These are phyloP conservation scores for Scleropages formosus DNA, from an alignment of 2,797 vertebrate genomes.

Conservation along the genomic window DNA sequence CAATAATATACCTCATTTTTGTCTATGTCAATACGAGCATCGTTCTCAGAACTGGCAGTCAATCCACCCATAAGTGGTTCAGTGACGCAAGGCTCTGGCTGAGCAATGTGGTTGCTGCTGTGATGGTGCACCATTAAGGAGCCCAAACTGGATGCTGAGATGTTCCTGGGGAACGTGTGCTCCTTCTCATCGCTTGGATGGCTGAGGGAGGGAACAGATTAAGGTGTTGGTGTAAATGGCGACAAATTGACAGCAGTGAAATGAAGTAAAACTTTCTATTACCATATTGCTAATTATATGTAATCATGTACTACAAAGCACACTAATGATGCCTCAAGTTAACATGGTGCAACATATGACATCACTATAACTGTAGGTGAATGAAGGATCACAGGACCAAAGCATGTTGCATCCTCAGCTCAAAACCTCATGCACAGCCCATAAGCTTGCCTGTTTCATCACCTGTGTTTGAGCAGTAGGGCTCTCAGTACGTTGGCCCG, in stretches of 20 bases:
- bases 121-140: constrained; percentile 81
- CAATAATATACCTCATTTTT: constrained; percentile 68
- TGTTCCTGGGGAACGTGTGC: constrained; percentile 90
- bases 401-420: neutral
- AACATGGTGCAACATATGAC: neutral
- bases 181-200: constrained; percentile 95
- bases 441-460: neutral
- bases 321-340: neutral
- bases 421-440: neutral
- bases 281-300: neutral
- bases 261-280: neutral
- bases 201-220: constrained; percentile 55
- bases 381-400: neutral
- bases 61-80: constrained; percentile 84
- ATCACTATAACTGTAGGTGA: too few species aligned
- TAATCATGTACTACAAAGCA: neutral
- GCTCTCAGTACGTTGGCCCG: constrained; percentile 90
- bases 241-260: neutral
- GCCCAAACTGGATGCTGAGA: constrained; percentile 88
- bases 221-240: neutral
- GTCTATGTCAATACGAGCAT: constrained; percentile 77
- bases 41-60: constrained; percentile 52
- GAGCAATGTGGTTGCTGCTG: constrained; percentile 68
- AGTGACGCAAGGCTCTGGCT: constrained; percentile 74
- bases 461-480: constrained; percentile 95